Base-by-base conservation (phyloP, 2,888 invertebrate genomes). In the Meiosimyza platycephala region DNA sequence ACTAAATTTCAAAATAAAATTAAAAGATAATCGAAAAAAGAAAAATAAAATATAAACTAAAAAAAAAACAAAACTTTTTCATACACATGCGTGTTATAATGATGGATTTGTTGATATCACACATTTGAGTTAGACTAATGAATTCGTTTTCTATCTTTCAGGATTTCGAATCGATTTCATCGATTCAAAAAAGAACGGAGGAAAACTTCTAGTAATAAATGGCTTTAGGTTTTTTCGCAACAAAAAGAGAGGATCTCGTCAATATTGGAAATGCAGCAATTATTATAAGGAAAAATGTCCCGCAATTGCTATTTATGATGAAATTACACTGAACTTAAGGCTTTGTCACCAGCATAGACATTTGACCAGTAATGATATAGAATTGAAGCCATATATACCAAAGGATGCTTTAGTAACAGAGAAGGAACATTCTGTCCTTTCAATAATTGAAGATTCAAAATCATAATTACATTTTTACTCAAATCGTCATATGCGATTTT, bases 221-320 rank as follows among this genome's bases (percentile, higher is more conserved):
- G 87, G 87, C 11, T 86, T 87, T 74, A 82, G 87, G 12, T 88
- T 87, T 79, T 88, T 88, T 75, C 84, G 88, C 22, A 88, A 88
- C 74, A 85, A 87, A 73, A 87, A 87, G 69, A 84, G 87, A 18
- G 87, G 86, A 0, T 82, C 85, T 6, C 78, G 86, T 51, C 88
- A 88, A 76, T 88, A 88, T 74, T 87, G 88, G 88, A 88, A 88
- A 75, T 88, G 88, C 74, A 86, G 86, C 64, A 85, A 87, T 72
- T 88, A 88, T 72, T 88, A 88, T 68, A 88, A 88, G 75, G 86
- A 86, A 52, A 87, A 87, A 63, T 88, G 88, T 76, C 88, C 88
- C 9, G 85, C 88, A 13, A 87, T 88, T 65, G 87, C 87, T 0
- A 86, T 88, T 50, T 85, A 87, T 59, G 87, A 88, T 79, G 87